Conservation (phyloP, 2,797 vertebrate genomes). For the Clamator glandarius region DNA sequence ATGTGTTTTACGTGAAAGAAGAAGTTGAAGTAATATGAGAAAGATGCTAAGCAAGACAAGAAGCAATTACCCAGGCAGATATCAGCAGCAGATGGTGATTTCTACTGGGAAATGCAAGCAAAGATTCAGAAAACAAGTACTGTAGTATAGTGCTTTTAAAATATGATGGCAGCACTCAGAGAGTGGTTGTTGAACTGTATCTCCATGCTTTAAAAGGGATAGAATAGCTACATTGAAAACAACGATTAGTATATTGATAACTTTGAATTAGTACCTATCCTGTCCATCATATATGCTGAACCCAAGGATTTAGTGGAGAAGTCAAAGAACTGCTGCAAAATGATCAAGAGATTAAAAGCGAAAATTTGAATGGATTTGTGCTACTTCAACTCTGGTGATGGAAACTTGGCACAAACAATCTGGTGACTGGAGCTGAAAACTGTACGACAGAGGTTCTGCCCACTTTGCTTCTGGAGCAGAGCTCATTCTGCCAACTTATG, state of each 20-base stretch:
- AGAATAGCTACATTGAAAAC: background rate
- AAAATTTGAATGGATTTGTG: background rate
- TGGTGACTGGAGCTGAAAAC: background rate
- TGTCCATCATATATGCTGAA: background rate
- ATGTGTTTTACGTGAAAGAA: background rate
- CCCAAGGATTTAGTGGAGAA: background rate
- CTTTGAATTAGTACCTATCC: background rate
- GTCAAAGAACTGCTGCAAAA: background rate
- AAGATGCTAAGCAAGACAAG: constrained; percentile 14
- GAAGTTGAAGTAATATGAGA: background rate
- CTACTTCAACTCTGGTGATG: background rate
- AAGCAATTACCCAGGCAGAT: constrained; percentile 44
- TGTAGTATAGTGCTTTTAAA: constrained; percentile 4
- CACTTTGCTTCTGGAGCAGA: background rate
- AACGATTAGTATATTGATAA: background rate
- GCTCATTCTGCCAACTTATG: background rate
- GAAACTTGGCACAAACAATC: background rate
- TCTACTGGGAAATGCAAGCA: constrained; percentile 69
- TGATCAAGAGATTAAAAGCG: background rate
- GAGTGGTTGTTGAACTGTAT: background rate
- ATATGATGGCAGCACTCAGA: background rate
- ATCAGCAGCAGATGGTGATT: constrained; percentile 72
- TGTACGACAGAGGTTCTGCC: rapidly evolving
- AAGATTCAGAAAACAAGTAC: constrained; percentile 55
- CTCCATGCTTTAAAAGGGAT: background rate